Percentiles rank a stretch among this genome's conserved stretches.
phyloP scores from a whole-genome alignment of 2,888 invertebrate species.

The Lamproptera curius region DNA sequence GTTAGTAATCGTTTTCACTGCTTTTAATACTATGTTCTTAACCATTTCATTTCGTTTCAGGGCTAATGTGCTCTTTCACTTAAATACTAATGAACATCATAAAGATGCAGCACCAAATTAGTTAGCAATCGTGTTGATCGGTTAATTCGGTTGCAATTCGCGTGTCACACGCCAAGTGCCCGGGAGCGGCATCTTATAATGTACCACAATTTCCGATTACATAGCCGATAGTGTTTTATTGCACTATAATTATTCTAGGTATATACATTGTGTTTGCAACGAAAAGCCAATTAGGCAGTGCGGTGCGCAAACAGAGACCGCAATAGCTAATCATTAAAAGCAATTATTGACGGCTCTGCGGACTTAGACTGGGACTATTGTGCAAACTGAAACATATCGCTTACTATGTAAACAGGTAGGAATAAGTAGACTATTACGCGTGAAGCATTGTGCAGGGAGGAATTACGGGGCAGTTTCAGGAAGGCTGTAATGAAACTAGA shows the following conservation, averaged over 20 bases:
- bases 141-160: neutral
- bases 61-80: no score
- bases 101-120: no score
- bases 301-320: slow-evolving; percentile 36
- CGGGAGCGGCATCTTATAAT: neutral
- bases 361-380: neutral
- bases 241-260: slow-evolving; percentile 25
- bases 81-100: no score
- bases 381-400: neutral
- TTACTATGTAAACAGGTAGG: no score
- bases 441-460: no score
- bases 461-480: no score
- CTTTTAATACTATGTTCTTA: no score
- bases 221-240: slow-evolving; percentile 7
- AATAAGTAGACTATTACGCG: no score
- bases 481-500: no score
- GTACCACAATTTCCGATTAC: neutral
- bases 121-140: no score
- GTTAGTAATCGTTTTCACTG: no score
- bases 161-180: neutral
- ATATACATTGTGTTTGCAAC: slow-evolving; percentile 26
- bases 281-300: slow-evolving; percentile 32
- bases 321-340: slow-evolving; percentile 43
- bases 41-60: no score
- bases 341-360: slow-evolving; percentile 40